These are phyloP conservation scores for Trissolcus japonicus DNA, from an alignment of 2,888 invertebrate genomes.

Conservation along the genomic window DNA sequence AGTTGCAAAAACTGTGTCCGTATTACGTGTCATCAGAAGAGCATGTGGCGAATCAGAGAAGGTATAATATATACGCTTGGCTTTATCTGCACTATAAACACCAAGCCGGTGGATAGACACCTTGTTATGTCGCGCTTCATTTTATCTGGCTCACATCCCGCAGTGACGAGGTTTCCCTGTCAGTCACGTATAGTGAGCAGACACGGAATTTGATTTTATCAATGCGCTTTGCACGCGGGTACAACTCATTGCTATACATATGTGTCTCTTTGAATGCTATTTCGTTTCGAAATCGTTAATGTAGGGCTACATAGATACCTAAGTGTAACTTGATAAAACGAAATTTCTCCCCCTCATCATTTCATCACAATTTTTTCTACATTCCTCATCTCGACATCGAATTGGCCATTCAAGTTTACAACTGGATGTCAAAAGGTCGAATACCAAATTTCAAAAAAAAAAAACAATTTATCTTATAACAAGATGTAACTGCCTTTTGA, in stretches of 20 bases:
- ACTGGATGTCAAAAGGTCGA: too few species aligned
- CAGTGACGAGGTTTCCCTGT: constrained; percentile 69
- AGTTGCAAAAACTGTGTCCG: constrained; percentile 7
- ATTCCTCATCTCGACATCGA: too few species aligned
- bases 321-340: constrained; percentile 4
- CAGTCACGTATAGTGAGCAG: constrained; percentile 65
- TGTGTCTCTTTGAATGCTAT: constrained; percentile 44
- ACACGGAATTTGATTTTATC: constrained; percentile 71
- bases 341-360: constrained; percentile 17
- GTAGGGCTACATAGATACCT: constrained; percentile 20
- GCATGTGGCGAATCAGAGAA: constrained; percentile 38
- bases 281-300: constrained; percentile 45
- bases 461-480: too few species aligned
- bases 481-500: too few species aligned
- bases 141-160: constrained; percentile 66
- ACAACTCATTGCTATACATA: constrained; percentile 53
- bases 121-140: constrained; percentile 68
- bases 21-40: constrained; percentile 49
- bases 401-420: too few species aligned
- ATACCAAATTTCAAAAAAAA: too few species aligned
- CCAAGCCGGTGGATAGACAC: constrained; percentile 59
- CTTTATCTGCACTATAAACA: constrained; percentile 53
- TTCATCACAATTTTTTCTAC: neutral
- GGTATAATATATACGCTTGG: constrained; percentile 44
- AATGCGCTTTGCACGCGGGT: constrained; percentile 47